phyloP scores from a whole-genome alignment of 2,113 vertebrate species.

The Colistium nudipinnis region DNA sequence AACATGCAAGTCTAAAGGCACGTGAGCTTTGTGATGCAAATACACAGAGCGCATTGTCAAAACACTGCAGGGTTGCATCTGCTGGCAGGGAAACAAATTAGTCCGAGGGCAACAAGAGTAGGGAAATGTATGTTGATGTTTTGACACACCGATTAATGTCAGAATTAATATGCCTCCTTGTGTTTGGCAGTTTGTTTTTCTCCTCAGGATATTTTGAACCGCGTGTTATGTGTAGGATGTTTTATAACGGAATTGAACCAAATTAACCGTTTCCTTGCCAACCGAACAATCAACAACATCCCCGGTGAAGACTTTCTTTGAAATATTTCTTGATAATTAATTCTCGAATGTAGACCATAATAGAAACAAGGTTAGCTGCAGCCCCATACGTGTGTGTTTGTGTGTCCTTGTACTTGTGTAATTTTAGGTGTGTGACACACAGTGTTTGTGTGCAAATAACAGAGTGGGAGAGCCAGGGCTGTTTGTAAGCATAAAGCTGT shows the following conservation, averaged over 20 bases:
- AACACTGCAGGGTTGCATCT: slow-evolving; percentile 24
- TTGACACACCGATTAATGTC: neutral
- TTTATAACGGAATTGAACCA: too few species aligned
- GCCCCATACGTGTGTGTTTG: neutral
- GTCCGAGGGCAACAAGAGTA: neutral
- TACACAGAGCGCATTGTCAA: slow-evolving; percentile 6
- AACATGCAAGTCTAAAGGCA: slow-evolving; percentile 10
- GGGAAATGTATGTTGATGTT: neutral
- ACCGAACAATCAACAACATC: neutral
- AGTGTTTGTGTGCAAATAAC: slow-evolving; percentile 58
- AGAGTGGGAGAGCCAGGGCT: slow-evolving; percentile 37
- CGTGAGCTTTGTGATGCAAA: slow-evolving; percentile 58
- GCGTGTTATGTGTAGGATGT: too few species aligned
- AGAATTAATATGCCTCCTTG: neutral
- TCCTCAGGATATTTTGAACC: too few species aligned
- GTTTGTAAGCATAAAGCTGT: slow-evolving; percentile 74
- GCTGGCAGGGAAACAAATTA: slow-evolving; percentile 1
- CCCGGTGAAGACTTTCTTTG: too few species aligned
- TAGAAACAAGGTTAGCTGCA: neutral
- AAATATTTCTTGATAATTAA: too few species aligned
- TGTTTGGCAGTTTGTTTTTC: neutral
- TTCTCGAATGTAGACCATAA: too few species aligned
- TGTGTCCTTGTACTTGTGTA: slow-evolving; percentile 29
- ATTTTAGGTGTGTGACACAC: slow-evolving; percentile 26
- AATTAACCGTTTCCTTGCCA: too few species aligned